Evolutionary conservation across 2,113 vertebrate species (phyloP).

Genomic region (Ifrita kowaldi): DNA sequence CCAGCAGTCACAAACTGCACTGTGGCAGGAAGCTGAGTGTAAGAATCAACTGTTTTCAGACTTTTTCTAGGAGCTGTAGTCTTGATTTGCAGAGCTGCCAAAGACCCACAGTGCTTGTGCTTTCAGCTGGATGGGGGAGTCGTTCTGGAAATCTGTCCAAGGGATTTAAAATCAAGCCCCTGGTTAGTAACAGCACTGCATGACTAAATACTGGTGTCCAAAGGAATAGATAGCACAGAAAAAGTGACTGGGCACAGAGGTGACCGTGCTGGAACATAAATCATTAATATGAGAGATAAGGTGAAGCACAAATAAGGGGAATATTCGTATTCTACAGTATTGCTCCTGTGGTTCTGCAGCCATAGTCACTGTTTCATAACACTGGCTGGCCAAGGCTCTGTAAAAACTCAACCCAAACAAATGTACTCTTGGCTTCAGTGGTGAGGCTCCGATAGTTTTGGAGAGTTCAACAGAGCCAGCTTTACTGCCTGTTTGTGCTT

Average conservation of each 20-base stretch:
- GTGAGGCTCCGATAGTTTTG: background rate
- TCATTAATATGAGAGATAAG: background rate
- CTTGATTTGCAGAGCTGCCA: conserved; percentile 27
- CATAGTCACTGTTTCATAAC: background rate
- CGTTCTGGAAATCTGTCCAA: background rate
- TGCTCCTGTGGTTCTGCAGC: background rate
- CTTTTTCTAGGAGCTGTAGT: background rate
- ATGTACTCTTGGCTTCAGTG: background rate
- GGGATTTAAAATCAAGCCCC: background rate
- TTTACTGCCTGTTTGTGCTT: conserved; percentile 1
- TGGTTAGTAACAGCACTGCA: background rate
- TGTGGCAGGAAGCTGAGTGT: background rate
- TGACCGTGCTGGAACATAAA: background rate
- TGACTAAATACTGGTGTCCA: background rate
- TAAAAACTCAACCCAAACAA: background rate
- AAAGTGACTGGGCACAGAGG: background rate
- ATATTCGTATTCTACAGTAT: background rate
- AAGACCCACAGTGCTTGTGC: background rate
- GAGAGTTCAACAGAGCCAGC: background rate
- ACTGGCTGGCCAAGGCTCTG: background rate
- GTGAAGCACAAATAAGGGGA: background rate
- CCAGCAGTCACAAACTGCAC: background rate
- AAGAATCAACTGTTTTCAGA: conserved; percentile 6
- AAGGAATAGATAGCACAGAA: background rate
- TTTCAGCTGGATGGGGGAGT: conserved; percentile 13